Conservation (phyloP, 2,113 vertebrate genomes). For the Epinephelus moara region DNA sequence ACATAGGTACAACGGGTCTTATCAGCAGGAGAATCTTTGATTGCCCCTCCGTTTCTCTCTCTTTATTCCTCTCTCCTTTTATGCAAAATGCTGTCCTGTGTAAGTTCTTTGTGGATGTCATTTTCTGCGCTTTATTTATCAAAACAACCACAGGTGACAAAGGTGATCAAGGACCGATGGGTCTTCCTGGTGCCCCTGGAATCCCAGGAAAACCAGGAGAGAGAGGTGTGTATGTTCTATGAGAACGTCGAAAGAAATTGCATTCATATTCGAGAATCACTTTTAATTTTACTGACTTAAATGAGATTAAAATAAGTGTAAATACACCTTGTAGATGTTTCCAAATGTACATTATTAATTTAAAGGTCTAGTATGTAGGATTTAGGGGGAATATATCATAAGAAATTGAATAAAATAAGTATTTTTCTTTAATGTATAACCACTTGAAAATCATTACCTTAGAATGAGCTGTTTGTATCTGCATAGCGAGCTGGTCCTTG, state of each 20-base stretch:
- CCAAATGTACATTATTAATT: neutral
- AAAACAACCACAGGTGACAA: constrained; percentile 86
- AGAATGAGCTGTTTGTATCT: too few species aligned
- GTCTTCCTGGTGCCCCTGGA: constrained; percentile 87
- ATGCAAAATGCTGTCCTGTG: constrained; percentile 22
- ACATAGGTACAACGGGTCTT: constrained; percentile 85
- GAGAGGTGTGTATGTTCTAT: constrained; percentile 82
- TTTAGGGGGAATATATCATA: too few species aligned
- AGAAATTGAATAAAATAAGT: too few species aligned
- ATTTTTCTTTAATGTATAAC: too few species aligned
- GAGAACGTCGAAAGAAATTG: neutral
- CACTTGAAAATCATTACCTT: too few species aligned
- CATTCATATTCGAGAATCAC: neutral
- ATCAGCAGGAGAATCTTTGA: constrained; percentile 38
- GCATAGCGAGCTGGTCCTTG: too few species aligned
- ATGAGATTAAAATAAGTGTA: neutral
- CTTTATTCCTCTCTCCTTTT: constrained; percentile 20
- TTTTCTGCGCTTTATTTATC: constrained; percentile 54
- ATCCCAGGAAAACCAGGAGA: constrained; percentile 90
- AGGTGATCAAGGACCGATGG: constrained; percentile 89
- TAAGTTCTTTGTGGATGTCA: constrained; percentile 39
- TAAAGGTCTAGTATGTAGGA: too few species aligned
- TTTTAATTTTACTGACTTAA: neutral
- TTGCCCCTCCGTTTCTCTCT: constrained; percentile 26
- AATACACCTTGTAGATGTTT: neutral